A percentile compares a stretch with the other conserved stretches of the same genome.
Conservation (phyloP, 2,113 vertebrate species). For the Orientallactaga bullata region DNA sequence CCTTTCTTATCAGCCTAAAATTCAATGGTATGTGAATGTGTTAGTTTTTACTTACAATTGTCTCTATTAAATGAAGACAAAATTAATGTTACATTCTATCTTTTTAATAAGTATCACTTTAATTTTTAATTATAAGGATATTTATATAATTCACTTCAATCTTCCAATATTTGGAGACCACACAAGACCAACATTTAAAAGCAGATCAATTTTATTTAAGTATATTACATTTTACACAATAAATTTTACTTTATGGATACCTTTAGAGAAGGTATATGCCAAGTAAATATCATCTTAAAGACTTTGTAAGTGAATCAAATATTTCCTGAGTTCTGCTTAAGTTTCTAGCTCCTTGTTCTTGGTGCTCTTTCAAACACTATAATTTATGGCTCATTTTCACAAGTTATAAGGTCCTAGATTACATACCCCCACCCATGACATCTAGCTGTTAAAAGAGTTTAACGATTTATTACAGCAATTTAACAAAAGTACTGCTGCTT, state of each 20-base stretch:
- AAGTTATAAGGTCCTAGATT: slow-evolving; percentile 75
- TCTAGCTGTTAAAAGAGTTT: slow-evolving; percentile 67
- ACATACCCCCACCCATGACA: slow-evolving; percentile 11
- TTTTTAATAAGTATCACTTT: background rate
- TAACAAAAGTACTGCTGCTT: slow-evolving; percentile 59
- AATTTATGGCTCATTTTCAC: slow-evolving; percentile 71
- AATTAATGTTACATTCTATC: background rate
- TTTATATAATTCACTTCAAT: background rate
- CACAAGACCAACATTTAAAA: background rate
- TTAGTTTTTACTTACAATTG: background rate
- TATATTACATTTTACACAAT: background rate
- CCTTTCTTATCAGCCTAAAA: background rate
- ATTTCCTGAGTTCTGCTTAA: background rate
- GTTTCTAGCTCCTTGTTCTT: slow-evolving; percentile 14
- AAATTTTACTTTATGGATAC: background rate
- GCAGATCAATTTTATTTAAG: background rate
- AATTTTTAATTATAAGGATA: background rate
- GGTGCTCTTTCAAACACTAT: slow-evolving; percentile 25
- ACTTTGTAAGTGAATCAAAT: slow-evolving; percentile 6
- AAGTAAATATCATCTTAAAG: slow-evolving; percentile 36
- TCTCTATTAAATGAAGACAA: background rate
- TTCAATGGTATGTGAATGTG: background rate
- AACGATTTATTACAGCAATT: slow-evolving; percentile 73
- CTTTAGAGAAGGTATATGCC: background rate
- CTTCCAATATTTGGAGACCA: background rate